Evolutionary conservation across 2,113 vertebrate species (phyloP), one percentile per base, ranked within the genome.

Genomic region (Carlito syrichta): DNA sequence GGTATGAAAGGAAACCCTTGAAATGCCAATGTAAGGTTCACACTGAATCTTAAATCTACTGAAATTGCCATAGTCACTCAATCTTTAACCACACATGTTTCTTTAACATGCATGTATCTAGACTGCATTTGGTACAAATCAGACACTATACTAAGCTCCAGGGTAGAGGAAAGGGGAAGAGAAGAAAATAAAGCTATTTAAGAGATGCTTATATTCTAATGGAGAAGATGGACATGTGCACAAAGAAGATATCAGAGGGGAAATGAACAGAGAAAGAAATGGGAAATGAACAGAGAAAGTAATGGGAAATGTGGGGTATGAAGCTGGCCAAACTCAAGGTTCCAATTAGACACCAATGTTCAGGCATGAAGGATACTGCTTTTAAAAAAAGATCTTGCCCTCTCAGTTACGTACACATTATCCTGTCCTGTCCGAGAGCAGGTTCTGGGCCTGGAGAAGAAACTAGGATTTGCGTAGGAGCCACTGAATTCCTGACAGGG

Each of bases 191-290:
- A 62, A 6, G 13, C 40, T 43, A 43, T 50, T 71, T n/a, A 40
- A 79, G 38, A 35, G 35, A 58, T 68, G 6, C 17, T 87, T 79
- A 8, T 9, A 22, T 43, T 56, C 69, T 71, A 54, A 50, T 5
- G 27, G 71, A 38, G 77, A 73, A 52, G 38, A 78, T n/a, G 10
- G 60, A 7, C 16, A 2, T 17, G 35, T 1, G 2, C 38, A 35
- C 25, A 30, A 16, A 2, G 8, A 30, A 48, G 0, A 5, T 10
- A n/a, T n/a, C n/a, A n/a, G n/a, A 1, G 16, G 6, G 40, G 14
- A 32, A 62, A 60, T 30, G 63, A 71, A 35, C 48, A 85, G 48
- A 50, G 62, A 13, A 82, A 48, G 35, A 71, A 50, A 52, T 35
- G 14, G 20, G 19, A 32, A 69, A 68, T 30, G 56, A 66, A 35